Conservation (phyloP, 2,888 invertebrate species). For the Anarsia innoxiella region DNA sequence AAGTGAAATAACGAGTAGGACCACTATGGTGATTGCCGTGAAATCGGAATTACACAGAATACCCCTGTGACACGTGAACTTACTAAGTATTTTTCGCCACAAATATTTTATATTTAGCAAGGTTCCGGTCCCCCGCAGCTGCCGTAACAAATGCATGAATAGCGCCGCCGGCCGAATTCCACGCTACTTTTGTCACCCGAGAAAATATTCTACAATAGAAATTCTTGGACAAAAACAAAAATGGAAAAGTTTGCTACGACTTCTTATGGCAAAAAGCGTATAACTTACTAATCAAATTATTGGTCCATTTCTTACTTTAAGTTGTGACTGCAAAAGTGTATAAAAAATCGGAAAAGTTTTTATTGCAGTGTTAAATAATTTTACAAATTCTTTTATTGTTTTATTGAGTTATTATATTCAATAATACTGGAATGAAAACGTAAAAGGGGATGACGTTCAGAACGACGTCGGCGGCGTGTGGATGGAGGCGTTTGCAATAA, state of each 20-base stretch:
- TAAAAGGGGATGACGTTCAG: no score
- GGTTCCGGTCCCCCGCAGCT: conserved; percentile 25
- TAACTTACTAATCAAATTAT: conserved; percentile 27
- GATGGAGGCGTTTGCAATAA: no score
- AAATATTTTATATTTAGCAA: no score
- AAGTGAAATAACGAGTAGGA: conserved; percentile 42
- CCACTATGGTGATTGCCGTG: conserved; percentile 34
- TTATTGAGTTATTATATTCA: no score
- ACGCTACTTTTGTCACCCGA: conserved; percentile 20
- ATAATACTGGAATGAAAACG: no score
- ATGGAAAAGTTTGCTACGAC: conserved; percentile 16
- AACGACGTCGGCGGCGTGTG: no score
- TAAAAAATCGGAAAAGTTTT: conserved; percentile 1
- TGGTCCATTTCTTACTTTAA: conserved; percentile 15
- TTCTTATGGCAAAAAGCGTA: conserved; percentile 16
- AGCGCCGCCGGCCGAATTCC: conserved; percentile 29
- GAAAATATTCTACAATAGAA: conserved; percentile 11
- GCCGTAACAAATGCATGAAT: conserved; percentile 43
- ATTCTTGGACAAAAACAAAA: conserved; percentile 8
- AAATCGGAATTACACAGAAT: conserved; percentile 51
- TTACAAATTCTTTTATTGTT: no score
- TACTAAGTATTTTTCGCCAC: conserved; percentile 17
- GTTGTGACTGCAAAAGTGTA: not conserved
- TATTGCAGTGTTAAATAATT: conserved; percentile 1
- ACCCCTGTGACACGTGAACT: conserved; percentile 29